A percentile compares a stretch with the other conserved stretches of the same genome.
Evolutionary conservation across 2,113 vertebrate genomes (phyloP).

Genomic region (Falco punctatus): DNA sequence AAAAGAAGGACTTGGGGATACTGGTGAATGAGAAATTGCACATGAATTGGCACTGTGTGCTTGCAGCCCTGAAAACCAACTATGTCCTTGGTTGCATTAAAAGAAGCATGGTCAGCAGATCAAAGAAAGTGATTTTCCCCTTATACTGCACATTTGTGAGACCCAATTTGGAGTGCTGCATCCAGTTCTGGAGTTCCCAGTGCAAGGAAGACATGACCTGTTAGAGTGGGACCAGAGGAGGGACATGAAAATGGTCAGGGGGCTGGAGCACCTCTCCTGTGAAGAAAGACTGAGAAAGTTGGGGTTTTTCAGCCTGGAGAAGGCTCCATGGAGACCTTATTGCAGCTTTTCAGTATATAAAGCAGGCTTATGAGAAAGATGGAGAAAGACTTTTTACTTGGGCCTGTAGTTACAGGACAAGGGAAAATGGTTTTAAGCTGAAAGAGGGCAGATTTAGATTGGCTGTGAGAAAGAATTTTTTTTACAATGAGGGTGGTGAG

Average conservation of each 20-base stretch:
- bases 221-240: not conserved
- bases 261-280: fast-evolving
- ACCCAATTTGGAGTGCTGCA: not conserved
- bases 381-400: not conserved
- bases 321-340: fast-evolving
- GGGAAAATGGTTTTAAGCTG: not conserved
- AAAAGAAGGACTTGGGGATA: not conserved
- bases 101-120: not conserved
- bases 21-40: not conserved
- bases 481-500: not conserved
- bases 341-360: not conserved
- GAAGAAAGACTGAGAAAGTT: not conserved
- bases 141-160: not conserved
- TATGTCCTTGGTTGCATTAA: not conserved
- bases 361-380: not conserved
- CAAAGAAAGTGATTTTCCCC: not conserved
- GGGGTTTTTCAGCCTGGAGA: not conserved
- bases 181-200: not conserved
- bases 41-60: not conserved
- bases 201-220: not conserved
- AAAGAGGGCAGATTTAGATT: not conserved
- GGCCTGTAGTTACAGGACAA: not conserved
- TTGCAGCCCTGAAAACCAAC: not conserved
- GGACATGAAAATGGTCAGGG: not conserved
- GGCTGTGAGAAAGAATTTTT: not conserved